A percentile compares a stretch with the other conserved stretches of the same genome.
Conservation (phyloP, 2,888 invertebrate genomes). For the Choristoneura rosaceana region DNA sequence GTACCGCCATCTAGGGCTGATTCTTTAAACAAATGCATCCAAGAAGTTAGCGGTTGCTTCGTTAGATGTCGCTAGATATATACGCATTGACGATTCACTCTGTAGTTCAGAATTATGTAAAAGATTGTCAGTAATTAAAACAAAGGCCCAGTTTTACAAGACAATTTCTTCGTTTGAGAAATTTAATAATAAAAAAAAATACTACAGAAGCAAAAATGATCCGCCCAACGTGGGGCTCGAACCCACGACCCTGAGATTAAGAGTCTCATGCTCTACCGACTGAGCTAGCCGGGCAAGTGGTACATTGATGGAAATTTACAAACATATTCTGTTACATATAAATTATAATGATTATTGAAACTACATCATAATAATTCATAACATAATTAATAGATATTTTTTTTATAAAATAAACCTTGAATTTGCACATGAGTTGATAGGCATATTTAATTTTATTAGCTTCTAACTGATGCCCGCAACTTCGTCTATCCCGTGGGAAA, state of each 20-base stretch:
- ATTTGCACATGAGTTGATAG: too few species aligned
- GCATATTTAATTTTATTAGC: too few species aligned
- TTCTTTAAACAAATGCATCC: not conserved
- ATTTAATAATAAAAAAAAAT: too few species aligned
- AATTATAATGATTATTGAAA: too few species aligned
- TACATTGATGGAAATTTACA: conserved; percentile 43
- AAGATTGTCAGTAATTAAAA: conserved; percentile 47
- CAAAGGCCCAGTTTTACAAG: not conserved
- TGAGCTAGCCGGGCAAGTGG: conserved; percentile 78
- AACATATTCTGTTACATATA: not conserved
- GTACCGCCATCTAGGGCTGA: not conserved
- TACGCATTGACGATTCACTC: not conserved
- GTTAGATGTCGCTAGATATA: not conserved
- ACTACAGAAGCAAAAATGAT: conserved; percentile 38
- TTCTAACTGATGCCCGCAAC: too few species aligned
- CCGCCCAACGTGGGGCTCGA: conserved; percentile 87
- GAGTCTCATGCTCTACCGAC: conserved; percentile 86
- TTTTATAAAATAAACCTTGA: too few species aligned
- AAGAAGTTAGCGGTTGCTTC: not conserved
- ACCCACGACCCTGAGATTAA: conserved; percentile 87
- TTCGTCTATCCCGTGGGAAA: too few species aligned
- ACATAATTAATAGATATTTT: too few species aligned
- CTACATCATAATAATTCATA: too few species aligned
- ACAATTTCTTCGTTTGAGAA: not conserved
- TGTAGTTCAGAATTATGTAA: not conserved